Base-by-base conservation (phyloP, 2,113 vertebrate genomes). In the Hippocampus guttulatus region DNA sequence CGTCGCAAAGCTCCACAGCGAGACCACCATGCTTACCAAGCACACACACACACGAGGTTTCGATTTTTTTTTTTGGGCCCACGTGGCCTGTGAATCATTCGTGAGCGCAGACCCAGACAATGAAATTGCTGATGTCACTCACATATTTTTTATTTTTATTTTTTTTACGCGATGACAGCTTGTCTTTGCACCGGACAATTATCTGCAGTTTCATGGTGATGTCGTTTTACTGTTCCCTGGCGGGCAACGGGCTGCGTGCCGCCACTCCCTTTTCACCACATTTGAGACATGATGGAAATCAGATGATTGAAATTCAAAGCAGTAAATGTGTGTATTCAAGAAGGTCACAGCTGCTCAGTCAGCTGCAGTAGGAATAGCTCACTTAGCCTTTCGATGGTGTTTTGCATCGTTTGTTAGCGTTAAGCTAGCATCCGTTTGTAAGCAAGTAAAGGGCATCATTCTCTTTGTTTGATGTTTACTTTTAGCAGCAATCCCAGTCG, bases 1-100 rank as follows among this genome's bases (percentile, higher is more conserved):
- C 77, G 79, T 81, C 70, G 83, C 86, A 80, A 88, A 88, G 85
- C 68, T 74, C 69, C 30, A 38, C 33, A 55, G 10, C 57, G 54
- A 80, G 86, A 88, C 86, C 88, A 90, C 85, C 80, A 40, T 85
- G 84, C 66, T 83, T 61, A 77, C 66, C 74, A 75, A 84, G 80
- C 71, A 57, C 84, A 38, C 33, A 33, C 30, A 38, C 33, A 38
- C 33, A 79, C 82, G 41, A 45, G 70, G 75, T 81, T 81, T 68
- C 71, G 47, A 74, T 61, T 38, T 33, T 30, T 30, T 60, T 68
- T 83, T 70, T n/a, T n/a, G 33, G 33, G 80, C 58, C 68, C 70
- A 64, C 71, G 75, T 49, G 43, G 74, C 78, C 73, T 79, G 65
- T 45, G 67, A 75, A 69, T 81, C 77, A 76, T 70, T 86, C 1